Conservation (phyloP, 2,888 invertebrate genomes). For the Teleiodes luculella region DNA sequence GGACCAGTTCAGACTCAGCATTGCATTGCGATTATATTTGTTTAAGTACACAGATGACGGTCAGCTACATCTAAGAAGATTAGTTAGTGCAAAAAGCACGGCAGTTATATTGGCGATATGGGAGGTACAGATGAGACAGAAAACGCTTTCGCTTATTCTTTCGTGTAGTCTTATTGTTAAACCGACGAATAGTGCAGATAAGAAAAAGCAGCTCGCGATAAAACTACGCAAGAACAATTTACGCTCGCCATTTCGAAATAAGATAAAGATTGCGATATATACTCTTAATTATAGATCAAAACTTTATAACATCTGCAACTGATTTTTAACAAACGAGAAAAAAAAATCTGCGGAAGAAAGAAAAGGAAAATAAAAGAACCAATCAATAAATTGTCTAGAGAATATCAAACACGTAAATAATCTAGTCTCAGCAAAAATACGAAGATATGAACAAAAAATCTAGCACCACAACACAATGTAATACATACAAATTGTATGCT, state of each 20-base stretch:
- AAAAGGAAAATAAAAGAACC: too few species aligned
- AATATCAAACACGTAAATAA: neutral
- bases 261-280: constrained; percentile 15
- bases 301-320: too few species aligned
- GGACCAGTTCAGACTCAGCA: too few species aligned
- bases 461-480: neutral
- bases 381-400: too few species aligned
- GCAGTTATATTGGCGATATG: too few species aligned
- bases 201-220: constrained; percentile 51
- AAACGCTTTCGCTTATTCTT: neutral
- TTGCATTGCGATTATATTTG: too few species aligned
- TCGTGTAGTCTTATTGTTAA: constrained; percentile 14
- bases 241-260: constrained; percentile 31
- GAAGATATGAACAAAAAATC: neutral
- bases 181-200: constrained; percentile 46
- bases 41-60: too few species aligned
- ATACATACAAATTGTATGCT: constrained; percentile 12
- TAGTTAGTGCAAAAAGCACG: too few species aligned
- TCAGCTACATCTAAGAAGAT: too few species aligned
- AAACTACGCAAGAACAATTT: constrained; percentile 41
- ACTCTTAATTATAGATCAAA: constrained; percentile 10
- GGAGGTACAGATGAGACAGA: neutral
- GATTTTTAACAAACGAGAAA: neutral
- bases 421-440: neutral
- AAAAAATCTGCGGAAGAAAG: too few species aligned